Percentiles rank a stretch among this genome's conserved stretches.
These are phyloP conservation scores for Halcyon badia DNA, from an alignment of 2,797 vertebrate species.

Conservation along the genomic window DNA sequence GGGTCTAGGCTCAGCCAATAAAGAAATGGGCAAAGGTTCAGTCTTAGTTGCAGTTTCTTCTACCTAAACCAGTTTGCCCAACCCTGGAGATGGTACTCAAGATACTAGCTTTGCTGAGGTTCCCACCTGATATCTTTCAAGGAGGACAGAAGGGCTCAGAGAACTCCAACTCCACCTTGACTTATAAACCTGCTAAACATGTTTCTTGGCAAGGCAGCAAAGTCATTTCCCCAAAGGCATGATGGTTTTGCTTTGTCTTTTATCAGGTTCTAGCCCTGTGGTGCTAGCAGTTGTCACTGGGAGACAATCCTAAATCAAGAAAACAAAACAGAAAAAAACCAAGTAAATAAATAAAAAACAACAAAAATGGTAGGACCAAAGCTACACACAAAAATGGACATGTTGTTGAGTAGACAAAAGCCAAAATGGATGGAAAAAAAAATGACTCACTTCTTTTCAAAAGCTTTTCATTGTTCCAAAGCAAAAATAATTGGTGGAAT, in stretches of 20 bases:
- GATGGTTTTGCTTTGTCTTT: slow-evolving; percentile 20
- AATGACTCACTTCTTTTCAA: slow-evolving; percentile 18
- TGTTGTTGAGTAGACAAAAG: background rate
- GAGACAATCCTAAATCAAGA: slow-evolving; percentile 39
- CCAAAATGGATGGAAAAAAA: background rate
- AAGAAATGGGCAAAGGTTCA: slow-evolving; percentile 38
- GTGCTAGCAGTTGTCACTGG: slow-evolving; percentile 34
- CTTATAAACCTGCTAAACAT: slow-evolving; percentile 57
- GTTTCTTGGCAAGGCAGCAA: slow-evolving; percentile 50
- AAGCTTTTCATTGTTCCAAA: slow-evolving; percentile 5
- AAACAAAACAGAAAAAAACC: background rate
- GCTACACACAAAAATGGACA: background rate
- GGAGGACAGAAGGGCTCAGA: slow-evolving; percentile 46
- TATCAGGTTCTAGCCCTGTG: background rate
- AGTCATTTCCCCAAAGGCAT: slow-evolving; percentile 41
- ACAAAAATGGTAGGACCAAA: background rate
- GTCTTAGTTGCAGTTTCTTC: background rate
- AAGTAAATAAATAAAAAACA: background rate
- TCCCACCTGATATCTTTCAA: slow-evolving; percentile 65
- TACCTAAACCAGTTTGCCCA: slow-evolving; percentile 57
- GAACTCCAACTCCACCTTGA: slow-evolving; percentile 21
- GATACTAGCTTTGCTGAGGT: slow-evolving; percentile 50
- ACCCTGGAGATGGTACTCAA: slow-evolving; percentile 55
- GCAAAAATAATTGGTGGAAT: slow-evolving; percentile 38
- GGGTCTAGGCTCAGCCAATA: background rate